phyloP scores from a whole-genome alignment of 2,113 vertebrate species.

The Opisthocomus hoazin region DNA sequence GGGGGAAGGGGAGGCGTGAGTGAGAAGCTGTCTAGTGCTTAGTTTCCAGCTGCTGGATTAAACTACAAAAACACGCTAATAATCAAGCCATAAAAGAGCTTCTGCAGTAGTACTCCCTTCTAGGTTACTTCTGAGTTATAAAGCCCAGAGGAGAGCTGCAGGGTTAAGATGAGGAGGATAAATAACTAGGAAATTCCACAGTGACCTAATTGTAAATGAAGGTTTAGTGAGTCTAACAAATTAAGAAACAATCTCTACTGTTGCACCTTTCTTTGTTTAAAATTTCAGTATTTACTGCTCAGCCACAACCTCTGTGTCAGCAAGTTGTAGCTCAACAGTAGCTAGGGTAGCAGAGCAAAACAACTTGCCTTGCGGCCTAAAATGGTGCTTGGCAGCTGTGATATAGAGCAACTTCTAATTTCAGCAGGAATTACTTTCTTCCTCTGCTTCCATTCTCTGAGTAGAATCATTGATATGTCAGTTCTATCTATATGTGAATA shows the following conservation, averaged over 20 bases:
- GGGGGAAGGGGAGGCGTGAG: no score
- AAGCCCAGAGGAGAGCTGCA: background rate
- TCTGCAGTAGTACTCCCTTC: background rate
- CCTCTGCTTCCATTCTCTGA: background rate
- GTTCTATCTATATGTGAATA: background rate
- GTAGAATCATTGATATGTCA: background rate
- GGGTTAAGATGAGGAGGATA: background rate
- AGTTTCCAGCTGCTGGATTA: no score
- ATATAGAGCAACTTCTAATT: background rate
- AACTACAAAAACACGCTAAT: no score
- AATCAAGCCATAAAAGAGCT: background rate
- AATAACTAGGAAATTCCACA: background rate
- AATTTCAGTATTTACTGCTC: background rate
- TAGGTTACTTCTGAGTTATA: background rate
- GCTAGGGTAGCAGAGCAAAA: background rate
- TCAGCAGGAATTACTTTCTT: background rate
- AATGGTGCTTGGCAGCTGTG: background rate
- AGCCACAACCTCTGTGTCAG: background rate
- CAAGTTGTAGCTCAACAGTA: background rate
- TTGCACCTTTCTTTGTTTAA: background rate
- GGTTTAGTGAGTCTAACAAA: background rate
- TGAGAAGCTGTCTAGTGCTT: no score
- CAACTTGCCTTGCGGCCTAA: background rate
- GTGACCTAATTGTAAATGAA: background rate
- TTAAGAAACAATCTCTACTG: background rate